phyloP scores from a whole-genome alignment of 1,140 invertebrate genomes.

The Dreissena polymorpha region DNA sequence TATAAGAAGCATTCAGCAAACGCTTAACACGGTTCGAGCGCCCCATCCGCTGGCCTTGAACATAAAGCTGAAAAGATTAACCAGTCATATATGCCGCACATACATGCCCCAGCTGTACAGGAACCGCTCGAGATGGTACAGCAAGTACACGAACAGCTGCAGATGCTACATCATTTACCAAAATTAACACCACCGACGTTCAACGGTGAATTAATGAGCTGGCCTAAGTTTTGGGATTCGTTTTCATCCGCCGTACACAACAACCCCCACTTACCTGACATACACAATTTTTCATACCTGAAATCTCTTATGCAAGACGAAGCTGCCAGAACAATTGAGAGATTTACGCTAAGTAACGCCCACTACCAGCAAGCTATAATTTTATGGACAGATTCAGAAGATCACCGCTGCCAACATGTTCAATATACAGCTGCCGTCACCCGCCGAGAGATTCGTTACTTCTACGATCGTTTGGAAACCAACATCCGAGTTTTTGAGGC shows the following conservation, averaged over 20 bases:
- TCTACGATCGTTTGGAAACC: not conserved
- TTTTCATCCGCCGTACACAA: constrained; percentile 5
- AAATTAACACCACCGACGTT: constrained; percentile 3
- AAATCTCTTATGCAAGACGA: constrained; percentile 4
- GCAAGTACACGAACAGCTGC: too few species aligned
- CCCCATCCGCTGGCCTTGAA: too few species aligned
- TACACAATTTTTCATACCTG: constrained; percentile 25
- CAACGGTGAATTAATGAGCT: constrained; percentile 1
- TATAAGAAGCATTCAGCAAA: too few species aligned
- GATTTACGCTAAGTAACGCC: not conserved
- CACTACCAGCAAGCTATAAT: not conserved
- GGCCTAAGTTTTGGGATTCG: constrained; percentile 31
- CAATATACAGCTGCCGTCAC: not conserved
- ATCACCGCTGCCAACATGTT: not conserved
- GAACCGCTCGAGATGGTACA: too few species aligned
- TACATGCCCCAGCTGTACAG: not conserved
- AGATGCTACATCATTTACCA: constrained; percentile 8
- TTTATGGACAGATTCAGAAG: constrained; percentile 1
- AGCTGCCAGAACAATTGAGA: not conserved
- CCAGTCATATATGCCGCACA: not conserved
- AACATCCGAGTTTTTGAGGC: not conserved
- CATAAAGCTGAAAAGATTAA: too few species aligned
- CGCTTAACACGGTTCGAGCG: too few species aligned
- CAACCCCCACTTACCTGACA: constrained; percentile 9
- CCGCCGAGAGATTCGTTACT: not conserved